Percentiles rank a stretch among this genome's conserved stretches.
Conservation (phyloP, 2,888 invertebrate species). For the Lissonota sp. region DNA sequence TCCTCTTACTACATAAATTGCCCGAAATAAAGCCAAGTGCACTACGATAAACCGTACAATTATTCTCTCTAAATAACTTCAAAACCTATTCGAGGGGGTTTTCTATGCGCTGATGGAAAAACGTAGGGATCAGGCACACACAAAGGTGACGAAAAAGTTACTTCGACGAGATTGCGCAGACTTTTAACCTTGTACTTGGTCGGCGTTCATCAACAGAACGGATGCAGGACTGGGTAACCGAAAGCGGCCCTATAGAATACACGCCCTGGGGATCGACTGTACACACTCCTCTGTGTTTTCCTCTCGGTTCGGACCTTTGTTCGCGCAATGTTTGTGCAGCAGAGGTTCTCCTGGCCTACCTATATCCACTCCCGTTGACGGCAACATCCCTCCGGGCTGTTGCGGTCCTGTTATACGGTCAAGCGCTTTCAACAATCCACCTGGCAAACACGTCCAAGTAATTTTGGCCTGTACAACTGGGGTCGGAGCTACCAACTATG, state of each 20-base stretch:
- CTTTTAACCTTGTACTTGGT: constrained; percentile 72
- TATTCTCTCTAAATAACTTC: too few relatives aligned
- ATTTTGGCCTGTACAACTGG: constrained; percentile 39
- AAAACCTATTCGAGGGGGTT: too few relatives aligned
- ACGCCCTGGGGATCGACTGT: constrained; percentile 30
- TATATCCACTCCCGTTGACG: constrained; percentile 30
- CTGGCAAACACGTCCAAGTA: constrained; percentile 58
- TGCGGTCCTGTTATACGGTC: constrained; percentile 44
- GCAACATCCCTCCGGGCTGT: constrained; percentile 51
- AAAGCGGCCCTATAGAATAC: not conserved
- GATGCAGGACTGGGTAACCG: constrained; percentile 24
- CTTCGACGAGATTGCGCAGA: not conserved
- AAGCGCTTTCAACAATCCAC: constrained; percentile 47
- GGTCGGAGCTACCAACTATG: not conserved
- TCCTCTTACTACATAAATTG: too few relatives aligned
- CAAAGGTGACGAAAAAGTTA: too few relatives aligned
- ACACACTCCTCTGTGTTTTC: not conserved
- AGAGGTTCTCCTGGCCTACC: constrained; percentile 27
- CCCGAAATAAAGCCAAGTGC: too few relatives aligned
- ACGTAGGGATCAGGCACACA: too few relatives aligned
- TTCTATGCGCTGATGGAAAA: too few relatives aligned
- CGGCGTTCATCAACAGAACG: constrained; percentile 52
- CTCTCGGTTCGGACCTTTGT: constrained; percentile 32
- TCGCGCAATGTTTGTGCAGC: constrained; percentile 26
- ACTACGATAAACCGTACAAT: too few relatives aligned